Base-by-base conservation (phyloP, 2,797 vertebrate species). In the Scomberomorus guttatus region DNA sequence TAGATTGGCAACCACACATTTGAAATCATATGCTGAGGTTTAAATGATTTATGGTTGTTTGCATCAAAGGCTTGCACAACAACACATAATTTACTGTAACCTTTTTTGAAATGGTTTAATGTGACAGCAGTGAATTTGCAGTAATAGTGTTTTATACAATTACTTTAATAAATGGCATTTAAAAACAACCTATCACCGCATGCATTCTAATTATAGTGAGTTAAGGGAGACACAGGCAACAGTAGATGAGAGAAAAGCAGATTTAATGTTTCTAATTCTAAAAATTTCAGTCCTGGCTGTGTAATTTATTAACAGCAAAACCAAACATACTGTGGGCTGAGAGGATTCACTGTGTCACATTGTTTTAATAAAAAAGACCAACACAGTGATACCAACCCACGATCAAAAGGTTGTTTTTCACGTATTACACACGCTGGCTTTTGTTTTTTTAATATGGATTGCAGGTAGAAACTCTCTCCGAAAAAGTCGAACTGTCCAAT, bases 1-100 rank as follows among this genome's bases (percentile, higher is more conserved):
- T 77, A 65, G 58, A 70, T 25, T 0, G 4, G n/a, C 62, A 71
- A 64, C 42, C 37, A 48, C 13, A 9, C 20, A 25, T 77, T 73
- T 71, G 20, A 60, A 67, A 66, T 48, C 5, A 22, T 1, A 77
- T 11, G 7, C 17, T 6, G 48, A 39, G 29, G 29, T 72, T 69
- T 39, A 51, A 74, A 66, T 57, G 50, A 25, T 52, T 46, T 2
- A 64, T 7, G 34, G n/a, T 14, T 9, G 56, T 51, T 65, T 62
- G 62, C 48, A 69, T 82, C 54, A 51, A 27, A 79, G 9, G 27
- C 29, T n/a, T 6, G 5, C 27, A 39, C 24, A 17, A 17, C 32
- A 1, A 44, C 55, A 29, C 50, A 48, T 60, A 1, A 70, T 62
- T 44, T 17, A 29, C 55, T 57, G 7, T 27, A 20, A 42, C 32